These are phyloP conservation scores for Podarcis lilfordi DNA, from an alignment of 2,797 vertebrate genomes.

Conservation along the genomic window DNA sequence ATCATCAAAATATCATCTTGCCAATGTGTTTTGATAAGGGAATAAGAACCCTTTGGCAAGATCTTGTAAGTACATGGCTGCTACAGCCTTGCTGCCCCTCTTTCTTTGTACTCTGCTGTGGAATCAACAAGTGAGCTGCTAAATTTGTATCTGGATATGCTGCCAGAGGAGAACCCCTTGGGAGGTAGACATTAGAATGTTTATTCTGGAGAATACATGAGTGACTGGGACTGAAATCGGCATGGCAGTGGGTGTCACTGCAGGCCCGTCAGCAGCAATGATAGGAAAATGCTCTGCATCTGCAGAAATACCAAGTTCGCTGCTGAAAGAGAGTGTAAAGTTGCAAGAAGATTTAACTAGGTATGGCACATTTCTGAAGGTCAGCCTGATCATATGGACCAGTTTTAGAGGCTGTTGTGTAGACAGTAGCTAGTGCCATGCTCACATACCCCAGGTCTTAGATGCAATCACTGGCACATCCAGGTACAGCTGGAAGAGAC, in stretches of 20 bases:
- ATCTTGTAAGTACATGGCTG: not conserved
- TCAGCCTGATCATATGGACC: not conserved
- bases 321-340: not conserved
- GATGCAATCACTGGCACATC: no score
- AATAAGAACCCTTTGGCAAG: slow-evolving; percentile 7
- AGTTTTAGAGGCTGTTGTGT: not conserved
- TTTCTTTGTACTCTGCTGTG: slow-evolving; percentile 12
- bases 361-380: not conserved
- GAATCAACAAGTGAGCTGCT: slow-evolving; percentile 45
- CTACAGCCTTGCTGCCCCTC: slow-evolving; percentile 44
- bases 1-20: not conserved
- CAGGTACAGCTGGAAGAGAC: no score
- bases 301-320: slow-evolving; percentile 27
- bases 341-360: not conserved
- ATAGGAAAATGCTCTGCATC: slow-evolving; percentile 5
- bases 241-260: slow-evolving; percentile 37
- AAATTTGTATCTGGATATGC: slow-evolving; percentile 45
- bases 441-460: not conserved
- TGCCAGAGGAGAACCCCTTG: slow-evolving; percentile 25
- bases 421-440: not conserved
- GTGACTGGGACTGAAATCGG: slow-evolving; percentile 40
- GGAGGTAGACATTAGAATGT: slow-evolving; percentile 34
- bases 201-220: slow-evolving; percentile 22
- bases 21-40: slow-evolving; percentile 29
- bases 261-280: slow-evolving; percentile 19